These are phyloP conservation scores for Eurosta solidaginis DNA, from an alignment of 1,140 invertebrate species.

Conservation along the genomic window DNA sequence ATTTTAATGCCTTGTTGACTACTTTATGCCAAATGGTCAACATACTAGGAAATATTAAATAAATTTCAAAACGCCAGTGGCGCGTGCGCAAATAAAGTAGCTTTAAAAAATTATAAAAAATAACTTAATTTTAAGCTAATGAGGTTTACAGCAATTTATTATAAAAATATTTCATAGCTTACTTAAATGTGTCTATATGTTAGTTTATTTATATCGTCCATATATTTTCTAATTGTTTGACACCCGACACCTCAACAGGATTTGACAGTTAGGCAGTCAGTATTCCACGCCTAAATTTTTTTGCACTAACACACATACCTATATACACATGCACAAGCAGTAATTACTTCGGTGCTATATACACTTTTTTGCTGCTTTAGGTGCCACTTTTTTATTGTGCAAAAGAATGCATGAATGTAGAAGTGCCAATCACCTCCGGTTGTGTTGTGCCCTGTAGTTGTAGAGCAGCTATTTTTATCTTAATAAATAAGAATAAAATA, in stretches of 20 bases:
- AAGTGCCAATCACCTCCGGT: conserved; percentile 22
- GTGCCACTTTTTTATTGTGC: not conserved
- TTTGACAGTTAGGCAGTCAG: conserved; percentile 24
- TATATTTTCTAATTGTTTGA: conserved; percentile 4
- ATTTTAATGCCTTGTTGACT: not conserved
- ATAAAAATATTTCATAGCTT: not conserved
- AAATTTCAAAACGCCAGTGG: not conserved
- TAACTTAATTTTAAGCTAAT: conserved; percentile 1
- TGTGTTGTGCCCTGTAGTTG: not conserved
- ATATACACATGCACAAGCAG: not conserved
- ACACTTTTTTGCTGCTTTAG: not conserved
- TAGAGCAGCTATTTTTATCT: too few relatives aligned
- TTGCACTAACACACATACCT: not conserved
- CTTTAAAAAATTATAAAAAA: not conserved
- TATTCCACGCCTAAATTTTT: conserved; percentile 23
- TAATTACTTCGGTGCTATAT: not conserved
- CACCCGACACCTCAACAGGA: conserved; percentile 25
- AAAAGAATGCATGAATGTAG: conserved; percentile 13
- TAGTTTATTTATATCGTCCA: not conserved
- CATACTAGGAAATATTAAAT: not conserved
- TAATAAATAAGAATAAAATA: not conserved
- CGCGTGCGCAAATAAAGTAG: not conserved
- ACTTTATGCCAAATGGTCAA: not conserved
- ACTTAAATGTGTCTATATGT: not conserved
- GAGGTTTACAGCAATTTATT: conserved; percentile 8